Evolutionary conservation across 2,113 vertebrate species (phyloP).

Genomic region (Anser cygnoides): DNA sequence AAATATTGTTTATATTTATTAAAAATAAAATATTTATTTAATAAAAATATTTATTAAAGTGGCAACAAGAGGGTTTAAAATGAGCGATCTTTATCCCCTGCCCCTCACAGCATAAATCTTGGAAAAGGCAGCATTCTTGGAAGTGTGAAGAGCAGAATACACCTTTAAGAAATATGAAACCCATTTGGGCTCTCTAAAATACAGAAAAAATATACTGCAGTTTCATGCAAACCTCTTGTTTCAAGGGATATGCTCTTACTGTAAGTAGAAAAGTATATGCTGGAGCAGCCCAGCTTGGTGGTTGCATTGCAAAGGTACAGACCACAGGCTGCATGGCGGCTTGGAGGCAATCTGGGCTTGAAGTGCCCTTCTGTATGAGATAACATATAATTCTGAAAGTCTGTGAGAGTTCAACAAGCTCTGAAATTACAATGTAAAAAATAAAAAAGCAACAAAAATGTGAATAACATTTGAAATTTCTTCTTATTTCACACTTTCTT

Average conservation of each 20-base stretch:
- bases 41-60: not conserved
- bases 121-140: not conserved
- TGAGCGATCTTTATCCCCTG: not conserved
- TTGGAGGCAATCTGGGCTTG: not conserved
- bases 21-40: no score
- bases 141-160: not conserved
- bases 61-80: not conserved
- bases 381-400: not conserved
- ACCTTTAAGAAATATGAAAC: not conserved
- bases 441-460: not conserved
- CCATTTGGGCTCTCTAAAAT: not conserved
- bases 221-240: not conserved
- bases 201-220: not conserved
- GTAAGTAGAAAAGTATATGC: not conserved
- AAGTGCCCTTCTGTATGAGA: not conserved
- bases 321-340: not conserved
- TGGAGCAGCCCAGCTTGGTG: not conserved
- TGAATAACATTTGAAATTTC: not conserved
- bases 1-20: not conserved
- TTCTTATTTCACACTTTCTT: not conserved
- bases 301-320: not conserved
- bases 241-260: not conserved
- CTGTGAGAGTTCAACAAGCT: not conserved
- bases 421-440: not conserved
- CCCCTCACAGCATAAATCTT: not conserved